Conservation (phyloP, 2,113 vertebrate species). For the Callocephalon fimbriatum region DNA sequence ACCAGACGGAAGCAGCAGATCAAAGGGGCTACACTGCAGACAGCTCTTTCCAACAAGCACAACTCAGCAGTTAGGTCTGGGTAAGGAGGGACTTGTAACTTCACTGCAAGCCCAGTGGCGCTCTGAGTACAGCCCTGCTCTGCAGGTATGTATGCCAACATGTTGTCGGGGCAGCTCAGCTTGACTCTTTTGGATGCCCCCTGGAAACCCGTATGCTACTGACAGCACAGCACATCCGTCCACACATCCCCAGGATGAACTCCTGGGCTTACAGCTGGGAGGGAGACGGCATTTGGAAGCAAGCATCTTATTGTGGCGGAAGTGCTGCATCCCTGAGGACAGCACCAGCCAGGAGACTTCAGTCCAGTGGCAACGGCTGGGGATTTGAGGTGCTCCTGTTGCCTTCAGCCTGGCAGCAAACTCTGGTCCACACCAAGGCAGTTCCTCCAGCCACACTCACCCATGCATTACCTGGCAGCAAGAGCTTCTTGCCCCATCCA, state of each 20-base stretch:
- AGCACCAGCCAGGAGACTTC: neutral
- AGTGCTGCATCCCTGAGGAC: accelerated
- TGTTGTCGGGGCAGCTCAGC: neutral
- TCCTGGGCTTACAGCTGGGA: neutral
- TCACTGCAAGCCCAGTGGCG: neutral
- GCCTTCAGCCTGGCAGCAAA: neutral
- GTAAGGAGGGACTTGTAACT: neutral
- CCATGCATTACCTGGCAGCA: neutral
- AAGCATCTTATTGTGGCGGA: neutral
- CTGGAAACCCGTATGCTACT: accelerated
- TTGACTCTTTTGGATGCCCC: neutral
- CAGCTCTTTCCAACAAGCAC: neutral
- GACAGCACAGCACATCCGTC: neutral
- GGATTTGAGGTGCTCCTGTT: accelerated
- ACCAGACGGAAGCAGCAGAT: neutral
- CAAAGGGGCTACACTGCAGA: neutral
- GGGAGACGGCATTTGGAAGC: neutral
- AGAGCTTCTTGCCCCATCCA: neutral
- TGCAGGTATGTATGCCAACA: accelerated
- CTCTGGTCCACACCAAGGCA: neutral
- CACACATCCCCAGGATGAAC: neutral
- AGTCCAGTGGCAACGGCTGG: accelerated
- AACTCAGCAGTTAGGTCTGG: neutral
- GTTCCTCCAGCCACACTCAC: neutral
- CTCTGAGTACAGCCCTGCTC: neutral